Base-by-base conservation (phyloP, 2,888 invertebrate species). In the Euzetes globulus region DNA sequence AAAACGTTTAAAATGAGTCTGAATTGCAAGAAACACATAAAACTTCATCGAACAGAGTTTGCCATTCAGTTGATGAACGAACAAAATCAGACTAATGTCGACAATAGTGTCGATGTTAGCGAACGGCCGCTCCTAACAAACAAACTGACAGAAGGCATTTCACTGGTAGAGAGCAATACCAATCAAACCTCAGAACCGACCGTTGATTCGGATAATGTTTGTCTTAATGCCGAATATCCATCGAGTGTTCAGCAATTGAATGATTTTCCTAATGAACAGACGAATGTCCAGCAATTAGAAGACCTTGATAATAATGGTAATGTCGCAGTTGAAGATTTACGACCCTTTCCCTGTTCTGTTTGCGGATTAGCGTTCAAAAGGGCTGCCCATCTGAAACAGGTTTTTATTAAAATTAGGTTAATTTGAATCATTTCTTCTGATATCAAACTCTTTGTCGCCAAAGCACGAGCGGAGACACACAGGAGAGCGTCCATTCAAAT, bases 1-100 rank as follows among this genome's bases (percentile, higher is more conserved):
- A 86, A 86, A 79, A 84, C 84, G 11, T 88, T 87, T 80, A 87
- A 87, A 81, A 86, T 86, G 3, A 82, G 84, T 17, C 84, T 86
- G 25, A 85, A 87, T 79, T 88, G 88, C 80, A 85, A 87, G 78
- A 87, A 87, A 78, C 89, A 89, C 79, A 88, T 89, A 83, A 86
- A 86, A 78, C 85, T 86, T 4, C 88, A 88, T 80, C 84, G 85
- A 77, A 83, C 82, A 81, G 72, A 78, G 37, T 68, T 77, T 47
- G 72, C 55, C 9, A 33, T 55, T 37, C 45, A 55, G n/a, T 19
- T 72, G 17, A 37, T 72, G 72, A 33, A 29, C 17, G 27, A 60
- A 55, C 33, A 65, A 19, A 33, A 37, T 9, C 11, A 63, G n/a
- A 25, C n/a, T 2, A 37, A 65, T 19, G n/a, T 17, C 29, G 1